phyloP scores from a whole-genome alignment of 2,797 vertebrate species.

The Microcaecilia unicolor region DNA sequence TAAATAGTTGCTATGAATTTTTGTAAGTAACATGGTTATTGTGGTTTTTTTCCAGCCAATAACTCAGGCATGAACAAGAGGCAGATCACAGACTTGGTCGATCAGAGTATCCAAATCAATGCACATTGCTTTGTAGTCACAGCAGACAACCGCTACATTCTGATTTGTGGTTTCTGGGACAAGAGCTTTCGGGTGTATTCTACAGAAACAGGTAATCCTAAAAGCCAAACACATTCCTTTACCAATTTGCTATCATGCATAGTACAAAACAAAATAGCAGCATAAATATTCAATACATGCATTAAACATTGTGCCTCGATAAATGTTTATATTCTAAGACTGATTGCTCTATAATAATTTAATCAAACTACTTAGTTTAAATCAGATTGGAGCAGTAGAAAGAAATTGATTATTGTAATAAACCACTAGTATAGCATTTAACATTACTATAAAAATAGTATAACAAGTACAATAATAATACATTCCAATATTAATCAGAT shows the following conservation, averaged over 20 bases:
- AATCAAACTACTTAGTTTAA: not conserved
- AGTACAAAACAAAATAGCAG: not conserved
- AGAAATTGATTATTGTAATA: not conserved
- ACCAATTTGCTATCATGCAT: no score
- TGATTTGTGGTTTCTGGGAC: constrained; percentile 98
- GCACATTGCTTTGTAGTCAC: constrained; percentile 97
- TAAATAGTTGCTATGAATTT: constrained; percentile 25
- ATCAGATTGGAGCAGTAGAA: not conserved
- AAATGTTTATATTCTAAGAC: not conserved
- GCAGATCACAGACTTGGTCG: constrained; percentile 97
- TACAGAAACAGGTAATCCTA: constrained; percentile 84
- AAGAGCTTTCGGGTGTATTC: constrained; percentile 98
- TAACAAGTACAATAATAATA: no score
- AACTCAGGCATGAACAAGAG: constrained; percentile 87
- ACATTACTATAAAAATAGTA: not conserved
- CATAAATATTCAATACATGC: no score
- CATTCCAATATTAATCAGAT: no score
- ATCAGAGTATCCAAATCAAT: constrained; percentile 98
- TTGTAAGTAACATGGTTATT: no score
- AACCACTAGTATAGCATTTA: constrained; percentile 6
- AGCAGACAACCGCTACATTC: constrained; percentile 96
- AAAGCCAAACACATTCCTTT: not conserved
- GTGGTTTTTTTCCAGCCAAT: constrained; percentile 66
- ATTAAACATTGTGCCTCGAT: no score
- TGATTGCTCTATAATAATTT: not conserved